Evolutionary conservation across 1,140 invertebrate species (phyloP).

Genomic region (Scylla paramamosain): DNA sequence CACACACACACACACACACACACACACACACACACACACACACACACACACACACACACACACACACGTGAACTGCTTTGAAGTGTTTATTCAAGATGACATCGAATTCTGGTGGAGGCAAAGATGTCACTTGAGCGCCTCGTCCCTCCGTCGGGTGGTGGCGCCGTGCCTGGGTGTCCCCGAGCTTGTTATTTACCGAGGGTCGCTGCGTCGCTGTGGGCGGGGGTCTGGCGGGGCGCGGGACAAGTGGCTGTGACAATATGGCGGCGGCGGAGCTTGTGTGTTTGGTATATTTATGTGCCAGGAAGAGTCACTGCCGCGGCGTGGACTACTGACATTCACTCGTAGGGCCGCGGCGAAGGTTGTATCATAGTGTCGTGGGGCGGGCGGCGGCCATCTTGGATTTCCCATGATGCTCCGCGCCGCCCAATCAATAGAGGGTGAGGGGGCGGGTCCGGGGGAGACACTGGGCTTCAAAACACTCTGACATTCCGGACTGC

Average conservation of each 20-base stretch:
- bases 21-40: slow-evolving; percentile 1
- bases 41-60: slow-evolving; percentile 2
- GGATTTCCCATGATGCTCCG: slow-evolving; percentile 9
- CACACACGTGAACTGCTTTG: neutral
- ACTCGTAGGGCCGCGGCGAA: neutral
- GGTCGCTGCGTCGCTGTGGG: neutral
- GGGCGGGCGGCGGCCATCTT: neutral
- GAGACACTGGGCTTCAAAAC: neutral
- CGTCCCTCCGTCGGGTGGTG: neutral
- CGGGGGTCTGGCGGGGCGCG: neutral
- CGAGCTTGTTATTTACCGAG: neutral
- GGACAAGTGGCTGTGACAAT: neutral
- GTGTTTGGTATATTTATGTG: neutral
- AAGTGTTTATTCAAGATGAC: neutral
- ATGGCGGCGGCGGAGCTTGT: neutral
- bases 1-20: neutral
- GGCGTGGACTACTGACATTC: neutral
- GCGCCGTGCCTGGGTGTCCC: neutral
- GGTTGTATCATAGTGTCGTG: neutral
- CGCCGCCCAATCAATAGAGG: slow-evolving; percentile 18
- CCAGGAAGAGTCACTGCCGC: neutral
- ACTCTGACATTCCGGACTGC: neutral
- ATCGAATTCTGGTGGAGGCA: neutral
- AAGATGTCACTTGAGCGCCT: neutral
- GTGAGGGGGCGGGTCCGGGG: neutral